A percentile compares a stretch with the other conserved stretches of the same genome.
phyloP scores from a whole-genome alignment of 1,140 invertebrate species.

The Brachionus rotundiformis region DNA sequence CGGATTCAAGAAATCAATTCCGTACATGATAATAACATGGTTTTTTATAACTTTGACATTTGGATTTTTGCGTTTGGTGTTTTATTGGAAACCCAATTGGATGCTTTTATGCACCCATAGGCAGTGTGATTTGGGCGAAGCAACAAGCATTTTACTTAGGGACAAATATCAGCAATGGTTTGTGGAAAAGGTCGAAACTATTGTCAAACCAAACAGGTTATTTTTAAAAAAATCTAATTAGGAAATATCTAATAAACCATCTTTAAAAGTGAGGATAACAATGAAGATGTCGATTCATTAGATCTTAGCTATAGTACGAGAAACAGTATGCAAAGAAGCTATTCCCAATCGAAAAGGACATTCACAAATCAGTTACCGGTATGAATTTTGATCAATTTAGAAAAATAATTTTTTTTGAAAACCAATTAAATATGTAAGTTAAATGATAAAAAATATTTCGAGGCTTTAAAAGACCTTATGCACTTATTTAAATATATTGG shows the following conservation, averaged over 20 bases:
- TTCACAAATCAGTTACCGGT: constrained; percentile 17
- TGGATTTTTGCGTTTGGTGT: constrained; percentile 77
- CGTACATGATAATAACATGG: constrained; percentile 69
- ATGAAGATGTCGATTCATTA: constrained; percentile 12
- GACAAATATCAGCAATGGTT: constrained; percentile 52
- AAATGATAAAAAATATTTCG: not conserved
- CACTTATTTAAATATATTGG: too few relatives aligned
- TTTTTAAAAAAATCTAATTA: not conserved
- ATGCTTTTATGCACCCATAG: constrained; percentile 74
- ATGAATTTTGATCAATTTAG: not conserved
- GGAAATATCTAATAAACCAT: too few relatives aligned
- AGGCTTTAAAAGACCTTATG: too few relatives aligned
- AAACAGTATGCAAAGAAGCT: constrained; percentile 32
- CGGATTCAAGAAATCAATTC: constrained; percentile 68
- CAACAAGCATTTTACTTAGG: constrained; percentile 74
- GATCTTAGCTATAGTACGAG: not conserved
- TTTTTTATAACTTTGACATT: constrained; percentile 70
- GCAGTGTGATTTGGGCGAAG: constrained; percentile 71
- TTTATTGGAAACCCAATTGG: constrained; percentile 83
- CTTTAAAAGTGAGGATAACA: constrained; percentile 26
- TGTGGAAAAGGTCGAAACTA: constrained; percentile 34
- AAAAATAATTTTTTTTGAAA: not conserved
- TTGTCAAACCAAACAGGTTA: not conserved
- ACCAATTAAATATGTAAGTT: not conserved
- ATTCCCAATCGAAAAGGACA: not conserved